Evolutionary conservation across 2,797 vertebrate genomes (phyloP), one percentile per base, ranked within the genome.

Genomic region (Acipenser oxyrinchus): DNA sequence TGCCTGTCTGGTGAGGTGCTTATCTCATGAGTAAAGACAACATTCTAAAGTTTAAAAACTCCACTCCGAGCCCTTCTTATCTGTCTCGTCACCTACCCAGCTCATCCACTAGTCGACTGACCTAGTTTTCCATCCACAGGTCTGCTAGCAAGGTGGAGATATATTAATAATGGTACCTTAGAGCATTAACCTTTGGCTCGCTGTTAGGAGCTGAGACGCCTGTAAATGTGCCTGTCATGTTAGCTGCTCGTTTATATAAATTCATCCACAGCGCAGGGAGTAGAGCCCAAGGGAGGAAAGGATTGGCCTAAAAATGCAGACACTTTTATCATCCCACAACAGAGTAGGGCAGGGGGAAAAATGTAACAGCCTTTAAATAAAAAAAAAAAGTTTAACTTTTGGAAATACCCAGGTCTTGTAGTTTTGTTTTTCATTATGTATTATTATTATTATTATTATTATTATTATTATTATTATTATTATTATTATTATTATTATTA

Each of bases 251-350:
- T 57, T 55, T 55, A 61, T 65, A 58, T 57, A 67, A 72, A 65
- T 69, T 58, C 51, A 71, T 66, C 48, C 61, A 58, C 48, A 66
- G 52, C 67, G 55, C 57, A 64, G 65, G 52, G 68, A 67, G 13
- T 23, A 10, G 49, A 69, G 51, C 70, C 66, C 52, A 15, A 59
- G 69, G 64, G 72, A 71, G 68, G 59, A 50, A 58, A 50, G 64
- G 8, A 15, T 51, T n/a, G 49, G 64, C 62, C 53, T 37, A 15
- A 65, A 66, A 63, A 66, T 63, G 53, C 64, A 51, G 65, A 65
- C 63, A 68, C 63, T 73, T 75, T 73, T 71, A 72, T 72, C 65
- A 69, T 51, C 63, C 70, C 12, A 7, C 13, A 11, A 12, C 13
- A 58, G 10, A 58, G 23, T 37, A 37, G 23, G 23, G 23, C 23